A percentile compares a stretch with the other conserved stretches of the same genome.
phyloP scores from a whole-genome alignment of 2,113 vertebrate species.

The Chascanopsetta lugubris region DNA sequence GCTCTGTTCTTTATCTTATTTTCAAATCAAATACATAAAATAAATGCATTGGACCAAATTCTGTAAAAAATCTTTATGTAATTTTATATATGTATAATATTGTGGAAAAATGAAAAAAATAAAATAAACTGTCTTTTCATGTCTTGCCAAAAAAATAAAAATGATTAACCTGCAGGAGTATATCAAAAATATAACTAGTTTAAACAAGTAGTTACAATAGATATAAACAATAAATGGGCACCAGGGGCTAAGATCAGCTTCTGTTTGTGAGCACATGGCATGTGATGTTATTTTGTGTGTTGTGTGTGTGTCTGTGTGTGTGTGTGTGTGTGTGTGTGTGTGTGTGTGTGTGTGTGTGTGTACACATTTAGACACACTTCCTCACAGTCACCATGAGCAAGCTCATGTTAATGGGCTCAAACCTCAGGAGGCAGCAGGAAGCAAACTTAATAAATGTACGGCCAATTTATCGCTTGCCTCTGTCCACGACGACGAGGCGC shows the following conservation, averaged over 20 bases:
- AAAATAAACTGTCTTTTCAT: not conserved
- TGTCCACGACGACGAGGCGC: slow-evolving; percentile 21
- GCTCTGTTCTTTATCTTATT: no score
- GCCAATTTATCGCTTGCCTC: slow-evolving; percentile 58
- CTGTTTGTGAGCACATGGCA: slow-evolving; percentile 29
- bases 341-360: no score
- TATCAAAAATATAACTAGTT: no score
- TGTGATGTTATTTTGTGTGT: no score
- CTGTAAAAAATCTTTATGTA: no score
- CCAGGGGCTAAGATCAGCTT: slow-evolving; percentile 1
- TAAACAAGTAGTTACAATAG: not conserved
- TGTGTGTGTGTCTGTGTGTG: no score
- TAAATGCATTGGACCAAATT: no score
- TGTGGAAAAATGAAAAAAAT: no score
- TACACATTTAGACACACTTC: slow-evolving; percentile 9
- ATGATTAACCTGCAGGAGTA: not conserved
- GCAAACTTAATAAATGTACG: slow-evolving; percentile 65
- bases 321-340: no score
- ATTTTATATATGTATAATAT: no score
- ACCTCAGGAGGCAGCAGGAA: slow-evolving; percentile 51
- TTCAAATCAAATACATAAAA: no score
- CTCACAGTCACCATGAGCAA: slow-evolving; percentile 5
- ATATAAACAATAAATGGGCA: not conserved
- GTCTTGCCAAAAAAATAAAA: not conserved
- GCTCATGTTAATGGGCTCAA: slow-evolving; percentile 52